Evolutionary conservation across 2,888 invertebrate species (phyloP).

Genomic region (Cancer borealis): DNA sequence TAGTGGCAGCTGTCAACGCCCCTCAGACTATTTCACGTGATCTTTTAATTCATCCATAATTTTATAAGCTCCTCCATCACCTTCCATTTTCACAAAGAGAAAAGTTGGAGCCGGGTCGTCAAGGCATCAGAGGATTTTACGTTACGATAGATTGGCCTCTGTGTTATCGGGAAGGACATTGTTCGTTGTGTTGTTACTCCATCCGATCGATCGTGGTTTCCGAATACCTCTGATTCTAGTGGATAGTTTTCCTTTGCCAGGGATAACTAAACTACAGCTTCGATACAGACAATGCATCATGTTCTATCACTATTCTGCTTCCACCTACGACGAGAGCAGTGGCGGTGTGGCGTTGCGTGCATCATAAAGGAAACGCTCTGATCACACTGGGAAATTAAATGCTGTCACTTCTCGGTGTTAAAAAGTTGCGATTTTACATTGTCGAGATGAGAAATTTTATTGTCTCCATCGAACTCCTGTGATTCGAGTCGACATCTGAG

Average conservation of each 20-base stretch:
- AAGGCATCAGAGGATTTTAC: not conserved
- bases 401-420: slow-evolving; percentile 57
- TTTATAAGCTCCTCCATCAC: slow-evolving; percentile 59
- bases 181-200: not conserved
- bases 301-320: not conserved
- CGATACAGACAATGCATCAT: not conserved
- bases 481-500: not conserved
- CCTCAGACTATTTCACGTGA: slow-evolving; percentile 56
- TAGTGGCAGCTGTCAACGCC: slow-evolving; percentile 59
- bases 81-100: slow-evolving; percentile 45
- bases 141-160: not conserved
- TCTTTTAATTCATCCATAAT: slow-evolving; percentile 61
- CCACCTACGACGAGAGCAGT: not conserved
- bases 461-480: not conserved
- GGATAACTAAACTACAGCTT: not conserved
- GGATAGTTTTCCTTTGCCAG: too few relatives aligned
- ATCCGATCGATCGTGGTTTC: not conserved
- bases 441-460: slow-evolving; percentile 69
- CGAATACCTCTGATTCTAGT: too few relatives aligned
- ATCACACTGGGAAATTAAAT: slow-evolving; percentile 42
- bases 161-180: not conserved
- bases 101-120: not conserved
- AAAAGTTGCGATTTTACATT: slow-evolving; percentile 70
- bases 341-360: not conserved
- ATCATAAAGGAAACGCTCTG: slow-evolving; percentile 12